phyloP scores from a whole-genome alignment of 2,797 vertebrate species.

The Erethizon dorsatum region DNA sequence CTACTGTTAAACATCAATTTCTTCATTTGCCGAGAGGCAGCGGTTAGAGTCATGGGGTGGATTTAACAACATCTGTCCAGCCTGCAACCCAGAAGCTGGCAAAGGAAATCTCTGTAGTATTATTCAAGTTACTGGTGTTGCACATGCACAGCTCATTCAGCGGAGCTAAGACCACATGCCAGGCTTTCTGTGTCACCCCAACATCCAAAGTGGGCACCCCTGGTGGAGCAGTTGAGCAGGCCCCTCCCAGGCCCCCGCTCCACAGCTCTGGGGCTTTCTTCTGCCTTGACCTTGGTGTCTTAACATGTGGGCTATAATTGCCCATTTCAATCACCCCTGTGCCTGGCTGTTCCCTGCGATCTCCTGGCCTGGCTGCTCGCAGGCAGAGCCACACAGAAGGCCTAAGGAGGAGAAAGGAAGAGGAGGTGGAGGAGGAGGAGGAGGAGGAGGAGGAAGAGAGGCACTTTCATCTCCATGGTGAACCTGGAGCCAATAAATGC shows the following conservation, averaged over 20 bases:
- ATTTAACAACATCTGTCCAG: no score
- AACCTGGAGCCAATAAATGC: background rate
- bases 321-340: background rate
- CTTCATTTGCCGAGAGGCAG: no score
- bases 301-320: background rate
- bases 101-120: background rate
- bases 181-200: background rate
- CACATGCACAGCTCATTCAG: no score
- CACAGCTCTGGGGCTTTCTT: fast-evolving
- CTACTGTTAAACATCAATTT: background rate
- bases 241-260: background rate
- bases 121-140: background rate
- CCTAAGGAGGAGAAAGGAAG: background rate
- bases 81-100: background rate
- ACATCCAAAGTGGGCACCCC: fast-evolving
- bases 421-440: background rate
- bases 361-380: background rate
- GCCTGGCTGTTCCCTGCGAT: background rate
- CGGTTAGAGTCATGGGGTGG: fast-evolving
- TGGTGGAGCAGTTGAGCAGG: background rate
- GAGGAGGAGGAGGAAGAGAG: background rate
- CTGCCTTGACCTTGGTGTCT: background rate
- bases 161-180: background rate
- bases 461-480: background rate
- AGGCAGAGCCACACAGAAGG: background rate